phyloP scores from a whole-genome alignment of 2,797 vertebrate species.

The Sitta carolinensis region DNA sequence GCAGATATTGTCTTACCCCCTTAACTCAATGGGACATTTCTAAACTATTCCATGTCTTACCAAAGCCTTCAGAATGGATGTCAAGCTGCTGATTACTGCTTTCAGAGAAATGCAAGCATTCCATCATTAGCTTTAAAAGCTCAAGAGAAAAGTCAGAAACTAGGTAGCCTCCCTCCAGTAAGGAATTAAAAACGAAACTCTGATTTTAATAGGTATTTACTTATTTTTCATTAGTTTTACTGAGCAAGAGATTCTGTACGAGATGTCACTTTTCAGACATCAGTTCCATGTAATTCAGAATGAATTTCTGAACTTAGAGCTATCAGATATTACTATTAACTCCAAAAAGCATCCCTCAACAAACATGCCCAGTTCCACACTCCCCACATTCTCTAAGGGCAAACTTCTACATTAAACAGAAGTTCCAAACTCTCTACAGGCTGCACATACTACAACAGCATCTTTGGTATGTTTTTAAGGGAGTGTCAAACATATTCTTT shows the following conservation, averaged over 20 bases:
- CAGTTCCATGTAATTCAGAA: background rate
- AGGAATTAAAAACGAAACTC: background rate
- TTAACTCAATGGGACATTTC: background rate
- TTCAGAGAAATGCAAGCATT: background rate
- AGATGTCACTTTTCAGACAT: background rate
- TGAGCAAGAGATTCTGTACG: background rate
- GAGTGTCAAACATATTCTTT: background rate
- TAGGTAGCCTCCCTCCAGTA: background rate
- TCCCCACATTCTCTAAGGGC: background rate
- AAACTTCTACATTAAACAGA: background rate
- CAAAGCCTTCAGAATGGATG: background rate
- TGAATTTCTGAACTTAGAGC: background rate
- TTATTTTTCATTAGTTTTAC: background rate
- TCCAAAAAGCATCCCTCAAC: background rate
- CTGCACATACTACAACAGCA: background rate
- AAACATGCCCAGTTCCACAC: accelerated
- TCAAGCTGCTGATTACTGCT: background rate
- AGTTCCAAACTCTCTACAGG: background rate
- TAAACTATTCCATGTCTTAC: background rate
- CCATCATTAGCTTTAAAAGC: background rate
- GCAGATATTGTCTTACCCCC: background rate
- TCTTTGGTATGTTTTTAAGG: background rate
- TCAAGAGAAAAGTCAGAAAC: background rate
- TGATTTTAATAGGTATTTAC: background rate
- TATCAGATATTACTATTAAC: background rate